phyloP scores from a whole-genome alignment of 2,113 vertebrate genomes.

The Aphelocoma coerulescens region DNA sequence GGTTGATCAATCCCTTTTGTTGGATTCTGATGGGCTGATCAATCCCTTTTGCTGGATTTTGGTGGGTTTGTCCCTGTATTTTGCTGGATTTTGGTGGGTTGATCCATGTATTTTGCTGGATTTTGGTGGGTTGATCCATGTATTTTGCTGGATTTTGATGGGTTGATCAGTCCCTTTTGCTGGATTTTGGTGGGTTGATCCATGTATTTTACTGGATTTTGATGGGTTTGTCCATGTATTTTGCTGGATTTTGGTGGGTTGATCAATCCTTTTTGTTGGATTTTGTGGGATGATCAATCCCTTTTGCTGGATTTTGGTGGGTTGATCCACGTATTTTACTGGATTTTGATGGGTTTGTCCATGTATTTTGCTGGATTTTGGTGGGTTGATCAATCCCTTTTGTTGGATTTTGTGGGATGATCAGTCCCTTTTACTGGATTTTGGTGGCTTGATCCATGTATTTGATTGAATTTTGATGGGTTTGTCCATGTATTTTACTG shows the following conservation, averaged over 20 bases:
- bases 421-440: neutral
- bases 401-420: neutral
- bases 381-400: neutral
- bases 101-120: accelerated
- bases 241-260: neutral
- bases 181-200: neutral
- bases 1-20: neutral
- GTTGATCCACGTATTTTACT: neutral
- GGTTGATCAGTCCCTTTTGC: neutral
- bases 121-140: accelerated
- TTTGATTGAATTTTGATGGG: neutral
- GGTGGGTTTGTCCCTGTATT: no score
- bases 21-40: neutral
- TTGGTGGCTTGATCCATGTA: neutral
- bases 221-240: neutral
- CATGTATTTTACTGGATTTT: neutral
- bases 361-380: neutral
- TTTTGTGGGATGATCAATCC: neutral
- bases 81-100: no score
- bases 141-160: neutral
- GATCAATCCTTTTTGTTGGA: neutral
- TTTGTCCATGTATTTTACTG: neutral
- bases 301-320: neutral
- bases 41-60: neutral
- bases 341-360: neutral